Evolutionary conservation across 2,888 invertebrate species (phyloP), one percentile per base, ranked within the genome.

Genomic region (Hydrotaea cyrtoneurina): DNA sequence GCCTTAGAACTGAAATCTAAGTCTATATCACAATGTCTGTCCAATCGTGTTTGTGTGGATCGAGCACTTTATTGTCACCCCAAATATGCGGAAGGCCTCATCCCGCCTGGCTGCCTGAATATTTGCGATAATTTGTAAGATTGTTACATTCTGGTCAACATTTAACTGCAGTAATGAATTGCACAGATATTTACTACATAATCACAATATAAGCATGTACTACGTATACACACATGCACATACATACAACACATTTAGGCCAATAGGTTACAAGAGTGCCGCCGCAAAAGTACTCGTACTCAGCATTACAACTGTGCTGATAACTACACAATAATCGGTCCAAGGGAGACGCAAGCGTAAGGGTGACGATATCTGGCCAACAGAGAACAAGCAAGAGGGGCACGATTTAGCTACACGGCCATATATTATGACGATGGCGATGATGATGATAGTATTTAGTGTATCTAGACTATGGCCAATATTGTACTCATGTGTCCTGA

Each of bases 401-500:
- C n/a, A 50, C n/a, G 50, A n/a, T 50, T 21, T 21, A 13, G 23
- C 23, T 21, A 39, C 69, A 46, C 39, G 39, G 66, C n/a, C 43
- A 46, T 69, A 69, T 23, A 69, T 46, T 69, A 46, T 23, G n/a
- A n/a, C n/a, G n/a, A n/a, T n/a, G n/a, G n/a, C n/a, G n/a, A n/a
- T n/a, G n/a, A n/a, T n/a, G 66, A 66, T 66, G 43, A 66, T 66
- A 23, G 39, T 46, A 69, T 69, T 19, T 66, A 55, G 26, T 59
- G 23, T 43, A 46, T 46, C 19, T 69, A n/a, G 21, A 15, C 19
- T 19, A 8, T 66, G 43, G 39, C 46, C 69, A 69, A 46, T 43
- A 46, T 69, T 2, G 46, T 69, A 2, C 11, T 69, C 46, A 15
- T 46, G 39, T 21, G 10, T 55, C 5, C 39, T 3, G 39, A 39